A percentile compares a stretch with the other conserved stretches of the same genome.
Evolutionary conservation across 2,113 vertebrate species (phyloP).

Genomic region (Chinchilla lanigera): DNA sequence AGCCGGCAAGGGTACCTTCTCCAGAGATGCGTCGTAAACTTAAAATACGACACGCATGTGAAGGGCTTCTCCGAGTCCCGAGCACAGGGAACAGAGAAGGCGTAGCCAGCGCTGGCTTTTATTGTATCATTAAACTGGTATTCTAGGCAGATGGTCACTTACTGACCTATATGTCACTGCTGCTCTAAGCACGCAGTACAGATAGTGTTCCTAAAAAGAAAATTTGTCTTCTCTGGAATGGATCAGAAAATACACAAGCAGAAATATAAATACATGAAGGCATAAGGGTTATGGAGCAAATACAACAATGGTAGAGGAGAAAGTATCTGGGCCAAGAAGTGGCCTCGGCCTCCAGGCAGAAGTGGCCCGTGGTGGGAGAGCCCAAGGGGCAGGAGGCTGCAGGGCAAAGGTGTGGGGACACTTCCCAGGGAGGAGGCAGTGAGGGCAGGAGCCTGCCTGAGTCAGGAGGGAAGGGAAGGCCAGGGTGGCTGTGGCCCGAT

Average conservation of each 20-base stretch:
- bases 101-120: not conserved
- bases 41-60: not conserved
- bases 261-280: not conserved
- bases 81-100: accelerated
- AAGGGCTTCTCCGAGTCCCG: not conserved
- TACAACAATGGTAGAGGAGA: not conserved
- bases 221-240: not conserved
- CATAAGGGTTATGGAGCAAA: not conserved
- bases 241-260: not conserved
- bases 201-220: not conserved
- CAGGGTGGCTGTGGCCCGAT: not conserved
- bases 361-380: not conserved
- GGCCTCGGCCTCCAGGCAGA: not conserved
- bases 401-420: not conserved
- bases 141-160: not conserved
- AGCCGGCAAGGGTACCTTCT: not conserved
- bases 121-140: not conserved
- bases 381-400: not conserved
- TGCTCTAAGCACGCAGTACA: not conserved
- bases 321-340: not conserved
- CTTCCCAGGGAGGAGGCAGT: not conserved
- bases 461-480: not conserved
- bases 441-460: not conserved
- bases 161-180: not conserved
- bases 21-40: not conserved